A percentile compares a stretch with the other conserved stretches of the same genome.
Conservation (phyloP, 2,888 invertebrate species). For the Amorpha juglandis region DNA sequence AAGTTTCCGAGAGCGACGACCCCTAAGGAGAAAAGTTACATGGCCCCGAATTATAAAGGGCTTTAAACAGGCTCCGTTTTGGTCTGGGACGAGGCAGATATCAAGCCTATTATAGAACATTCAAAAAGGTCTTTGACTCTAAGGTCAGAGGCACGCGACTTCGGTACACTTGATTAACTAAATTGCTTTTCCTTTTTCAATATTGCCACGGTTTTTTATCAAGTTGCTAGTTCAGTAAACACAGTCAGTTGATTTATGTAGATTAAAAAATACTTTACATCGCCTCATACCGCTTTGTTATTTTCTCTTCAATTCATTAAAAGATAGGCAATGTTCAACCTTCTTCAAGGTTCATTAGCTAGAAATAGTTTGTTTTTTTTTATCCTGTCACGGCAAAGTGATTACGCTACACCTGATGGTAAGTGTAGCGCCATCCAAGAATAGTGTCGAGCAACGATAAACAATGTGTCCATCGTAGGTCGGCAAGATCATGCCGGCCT, state of each 20-base stretch:
- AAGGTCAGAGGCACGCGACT: not conserved
- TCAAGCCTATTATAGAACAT: constrained; percentile 10
- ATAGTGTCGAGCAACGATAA: too few relatives aligned
- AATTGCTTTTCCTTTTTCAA: not conserved
- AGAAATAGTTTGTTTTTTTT: too few relatives aligned
- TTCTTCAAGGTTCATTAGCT: not conserved
- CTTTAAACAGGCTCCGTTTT: constrained; percentile 8
- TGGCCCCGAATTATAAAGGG: constrained; percentile 1
- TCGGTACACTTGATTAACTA: not conserved
- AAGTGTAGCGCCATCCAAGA: too few relatives aligned
- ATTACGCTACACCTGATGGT: too few relatives aligned
- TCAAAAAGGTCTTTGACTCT: constrained; percentile 15
- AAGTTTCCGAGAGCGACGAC: not conserved
- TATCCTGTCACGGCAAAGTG: too few relatives aligned
- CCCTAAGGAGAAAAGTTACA: not conserved
- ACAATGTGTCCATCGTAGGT: too few relatives aligned
- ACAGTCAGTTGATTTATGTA: not conserved
- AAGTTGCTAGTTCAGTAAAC: not conserved
- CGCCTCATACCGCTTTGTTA: not conserved
- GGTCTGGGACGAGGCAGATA: constrained; percentile 7
- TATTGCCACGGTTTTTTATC: not conserved
- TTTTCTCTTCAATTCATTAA: not conserved
- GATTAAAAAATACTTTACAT: not conserved
- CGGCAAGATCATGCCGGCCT: too few relatives aligned
- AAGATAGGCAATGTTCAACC: not conserved